Percentiles rank a stretch among this genome's conserved stretches.
These are phyloP conservation scores for Lophura nycthemera DNA, from an alignment of 2,113 vertebrate genomes.

Conservation along the genomic window DNA sequence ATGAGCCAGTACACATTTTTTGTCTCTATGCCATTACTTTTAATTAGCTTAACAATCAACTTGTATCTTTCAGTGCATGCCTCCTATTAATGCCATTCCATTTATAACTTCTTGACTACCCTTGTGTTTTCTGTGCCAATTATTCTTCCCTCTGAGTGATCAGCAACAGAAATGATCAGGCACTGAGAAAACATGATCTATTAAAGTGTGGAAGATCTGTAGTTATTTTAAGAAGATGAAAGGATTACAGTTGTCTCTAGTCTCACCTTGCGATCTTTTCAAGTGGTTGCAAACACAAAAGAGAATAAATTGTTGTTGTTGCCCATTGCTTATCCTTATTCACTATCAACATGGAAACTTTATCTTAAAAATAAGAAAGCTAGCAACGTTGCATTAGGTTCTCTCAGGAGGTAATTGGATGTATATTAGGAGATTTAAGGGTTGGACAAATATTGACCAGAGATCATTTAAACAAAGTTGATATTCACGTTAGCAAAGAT, in stretches of 20 bases:
- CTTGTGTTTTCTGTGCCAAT: not conserved
- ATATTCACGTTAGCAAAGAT: not conserved
- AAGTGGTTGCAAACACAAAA: not conserved
- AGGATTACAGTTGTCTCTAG: not conserved
- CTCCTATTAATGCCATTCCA: not conserved
- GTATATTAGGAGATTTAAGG: not conserved
- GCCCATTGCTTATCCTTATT: too few relatives aligned
- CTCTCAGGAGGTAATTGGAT: not conserved
- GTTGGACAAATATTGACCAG: not conserved
- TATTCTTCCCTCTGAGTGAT: not conserved
- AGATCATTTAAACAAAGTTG: not conserved
- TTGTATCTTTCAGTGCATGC: not conserved
- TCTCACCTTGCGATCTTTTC: not conserved
- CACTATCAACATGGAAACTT: not conserved
- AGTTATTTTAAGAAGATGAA: not conserved
- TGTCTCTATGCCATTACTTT: conserved; percentile 6
- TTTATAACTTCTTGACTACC: not conserved
- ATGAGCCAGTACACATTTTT: not conserved
- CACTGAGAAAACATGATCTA: not conserved
- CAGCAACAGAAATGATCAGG: not conserved
- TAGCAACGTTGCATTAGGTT: not conserved
- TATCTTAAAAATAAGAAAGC: not conserved
- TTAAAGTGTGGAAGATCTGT: not conserved
- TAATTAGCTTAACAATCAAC: conserved; percentile 1
- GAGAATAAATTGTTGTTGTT: not conserved